Percentiles rank a stretch among this genome's conserved stretches.
Evolutionary conservation across 2,888 invertebrate species (phyloP).

Genomic region (Prenolepis imparis): DNA sequence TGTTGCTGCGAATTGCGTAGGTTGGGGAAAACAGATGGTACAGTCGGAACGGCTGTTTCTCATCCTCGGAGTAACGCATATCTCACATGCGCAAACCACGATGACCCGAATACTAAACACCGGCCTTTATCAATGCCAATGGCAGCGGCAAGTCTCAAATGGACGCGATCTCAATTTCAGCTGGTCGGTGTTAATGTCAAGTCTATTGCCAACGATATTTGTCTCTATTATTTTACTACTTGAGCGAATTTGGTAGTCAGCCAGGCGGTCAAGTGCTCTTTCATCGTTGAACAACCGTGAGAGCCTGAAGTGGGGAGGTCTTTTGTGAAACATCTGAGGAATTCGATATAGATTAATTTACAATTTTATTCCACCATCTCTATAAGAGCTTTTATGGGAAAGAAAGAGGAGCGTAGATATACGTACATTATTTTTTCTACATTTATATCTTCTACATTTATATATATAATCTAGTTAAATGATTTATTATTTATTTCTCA

Average conservation of each 20-base stretch:
- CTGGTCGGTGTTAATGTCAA: conserved; percentile 38
- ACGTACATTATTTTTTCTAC: not conserved
- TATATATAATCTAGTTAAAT: not conserved
- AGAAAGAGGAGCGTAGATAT: not conserved
- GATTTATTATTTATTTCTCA: not conserved
- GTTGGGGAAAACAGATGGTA: conserved; percentile 29
- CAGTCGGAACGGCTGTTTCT: not conserved
- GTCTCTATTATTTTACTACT: conserved; percentile 53
- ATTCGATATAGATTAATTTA: not conserved
- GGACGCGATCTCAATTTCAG: conserved; percentile 23
- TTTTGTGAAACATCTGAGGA: not conserved
- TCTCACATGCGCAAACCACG: conserved; percentile 7
- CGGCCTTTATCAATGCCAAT: conserved; percentile 43
- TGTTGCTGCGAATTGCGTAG: conserved; percentile 35
- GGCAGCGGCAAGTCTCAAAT: conserved; percentile 35
- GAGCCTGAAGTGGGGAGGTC: not conserved
- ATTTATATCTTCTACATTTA: not conserved
- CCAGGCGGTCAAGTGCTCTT: conserved; percentile 37
- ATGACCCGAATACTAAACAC: conserved; percentile 7
- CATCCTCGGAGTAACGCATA: not conserved
- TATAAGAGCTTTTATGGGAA: not conserved
- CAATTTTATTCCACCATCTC: not conserved
- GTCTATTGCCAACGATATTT: conserved; percentile 35
- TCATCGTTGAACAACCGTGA: conserved; percentile 13
- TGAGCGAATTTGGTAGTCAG: conserved; percentile 45